Evolutionary conservation across 2,888 invertebrate species (phyloP).

Genomic region (Sminthurides aquaticus): DNA sequence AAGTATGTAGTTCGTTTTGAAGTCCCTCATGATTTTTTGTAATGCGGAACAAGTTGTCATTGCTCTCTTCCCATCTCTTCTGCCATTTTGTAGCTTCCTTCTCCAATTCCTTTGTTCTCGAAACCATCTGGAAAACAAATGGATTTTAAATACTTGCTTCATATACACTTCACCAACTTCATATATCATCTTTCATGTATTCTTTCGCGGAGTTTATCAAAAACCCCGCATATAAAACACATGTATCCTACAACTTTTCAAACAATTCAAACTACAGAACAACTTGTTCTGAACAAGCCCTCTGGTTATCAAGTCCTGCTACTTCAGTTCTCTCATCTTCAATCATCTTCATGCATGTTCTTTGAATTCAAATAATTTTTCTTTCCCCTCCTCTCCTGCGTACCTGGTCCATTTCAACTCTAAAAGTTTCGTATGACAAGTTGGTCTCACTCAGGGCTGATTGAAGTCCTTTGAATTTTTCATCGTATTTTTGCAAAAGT

Average conservation of each 20-base stretch:
- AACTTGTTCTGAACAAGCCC: no score
- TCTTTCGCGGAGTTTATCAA: no score
- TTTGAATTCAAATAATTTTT: no score
- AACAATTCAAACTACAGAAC: no score
- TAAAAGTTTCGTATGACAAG: slow-evolving; percentile 34
- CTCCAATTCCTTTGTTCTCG: slow-evolving; percentile 34
- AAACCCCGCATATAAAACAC: no score
- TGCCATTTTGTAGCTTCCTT: slow-evolving; percentile 38
- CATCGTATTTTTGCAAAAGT: slow-evolving; percentile 38
- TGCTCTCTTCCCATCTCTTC: slow-evolving; percentile 37
- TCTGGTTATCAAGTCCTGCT: no score
- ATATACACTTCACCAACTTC: background rate
- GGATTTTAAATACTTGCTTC: background rate
- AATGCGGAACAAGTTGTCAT: slow-evolving; percentile 25
- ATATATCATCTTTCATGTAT: no score
- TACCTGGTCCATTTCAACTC: slow-evolving; percentile 41
- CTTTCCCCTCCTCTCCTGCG: no score
- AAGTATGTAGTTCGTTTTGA: slow-evolving; percentile 30
- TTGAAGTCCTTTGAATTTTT: slow-evolving; percentile 38
- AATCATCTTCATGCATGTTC: no score
- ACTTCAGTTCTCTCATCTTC: no score
- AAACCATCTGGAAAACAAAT: slow-evolving; percentile 23
- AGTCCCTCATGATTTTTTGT: slow-evolving; percentile 33
- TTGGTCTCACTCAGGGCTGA: slow-evolving; percentile 34
- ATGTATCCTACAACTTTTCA: no score